Evolutionary conservation across 2,113 vertebrate genomes (phyloP), one percentile per base, ranked within the genome.

Genomic region (Prinia subflava): DNA sequence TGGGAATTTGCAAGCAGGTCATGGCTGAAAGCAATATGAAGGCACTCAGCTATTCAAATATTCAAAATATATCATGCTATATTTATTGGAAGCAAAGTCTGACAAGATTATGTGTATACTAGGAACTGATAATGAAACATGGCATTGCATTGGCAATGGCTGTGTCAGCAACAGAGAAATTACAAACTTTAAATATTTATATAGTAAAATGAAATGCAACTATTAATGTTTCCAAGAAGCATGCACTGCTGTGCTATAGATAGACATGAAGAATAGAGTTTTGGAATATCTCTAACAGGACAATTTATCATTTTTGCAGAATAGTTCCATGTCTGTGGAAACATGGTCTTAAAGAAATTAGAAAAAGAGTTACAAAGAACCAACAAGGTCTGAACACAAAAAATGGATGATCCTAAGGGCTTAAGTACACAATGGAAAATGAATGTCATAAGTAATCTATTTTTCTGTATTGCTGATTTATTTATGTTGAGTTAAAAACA

Each of bases 141-240:
- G 75, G 87, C 95, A 13, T 84, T 96, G 95, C 92, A 94, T 70
- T 96, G 96, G 94, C 94, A 94, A 73, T 96, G 89, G 85, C 94
- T 93, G 70, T 93, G 92, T 97, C 97, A 98, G 97, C 95, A 95
- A 94, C 81, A 94, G 70, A 97, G 95, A 98, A 96, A 98, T 97
- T 97, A 97, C 89, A 93, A 96, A 97, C 83, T 91, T 98, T 98
- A 98, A 98, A 98, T 98, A 98, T 98, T 98, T 98, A 97, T 97
- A 96, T 83, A 97, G 91, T 89, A 95, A 97, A 97, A 97, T 96
- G 87, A 98, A 98, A 98, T 97, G 95, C 95, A 97, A 93, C 92
- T 94, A 95, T 97, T 97, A 97, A 95, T 96, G 95, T 83, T 97
- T 97, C 89, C 82, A 96, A 93, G 80, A 97, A 95, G 86, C 64